Conservation (phyloP, 2,113 vertebrate species). For the Cnemophilus loriae region DNA sequence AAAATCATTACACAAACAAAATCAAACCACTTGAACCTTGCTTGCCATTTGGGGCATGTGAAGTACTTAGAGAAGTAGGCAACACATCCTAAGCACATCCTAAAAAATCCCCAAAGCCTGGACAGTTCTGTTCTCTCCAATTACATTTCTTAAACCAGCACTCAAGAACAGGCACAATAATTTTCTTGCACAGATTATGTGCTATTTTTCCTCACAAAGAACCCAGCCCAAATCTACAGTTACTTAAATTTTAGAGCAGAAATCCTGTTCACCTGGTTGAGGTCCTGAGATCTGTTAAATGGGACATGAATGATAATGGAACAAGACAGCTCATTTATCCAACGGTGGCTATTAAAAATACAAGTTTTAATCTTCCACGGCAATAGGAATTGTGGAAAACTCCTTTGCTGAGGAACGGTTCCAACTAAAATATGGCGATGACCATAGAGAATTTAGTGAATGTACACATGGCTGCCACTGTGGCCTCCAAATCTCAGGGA, state of each 20-base stretch:
- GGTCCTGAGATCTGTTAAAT: neutral
- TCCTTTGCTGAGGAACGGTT: neutral
- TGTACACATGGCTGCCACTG: accelerated
- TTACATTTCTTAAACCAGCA: neutral
- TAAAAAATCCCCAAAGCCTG: neutral
- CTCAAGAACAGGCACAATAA: neutral
- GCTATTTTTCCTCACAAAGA: neutral
- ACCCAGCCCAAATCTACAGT: neutral
- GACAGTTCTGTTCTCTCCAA: neutral
- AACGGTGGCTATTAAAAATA: neutral
- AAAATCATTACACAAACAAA: neutral
- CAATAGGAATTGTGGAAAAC: neutral
- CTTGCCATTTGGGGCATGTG: neutral
- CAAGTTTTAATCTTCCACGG: neutral
- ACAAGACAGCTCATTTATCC: neutral
- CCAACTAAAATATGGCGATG: neutral
- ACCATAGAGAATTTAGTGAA: neutral
- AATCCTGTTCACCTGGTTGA: neutral
- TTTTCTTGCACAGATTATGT: neutral
- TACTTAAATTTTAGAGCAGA: neutral
- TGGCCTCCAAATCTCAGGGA: neutral
- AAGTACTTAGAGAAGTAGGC: neutral
- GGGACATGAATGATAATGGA: neutral
- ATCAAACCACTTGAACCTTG: neutral
- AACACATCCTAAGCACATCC: neutral